Percentiles rank a stretch among this genome's conserved stretches.
phyloP scores from a whole-genome alignment of 2,113 vertebrate species.

The Pygoscelis adeliae region DNA sequence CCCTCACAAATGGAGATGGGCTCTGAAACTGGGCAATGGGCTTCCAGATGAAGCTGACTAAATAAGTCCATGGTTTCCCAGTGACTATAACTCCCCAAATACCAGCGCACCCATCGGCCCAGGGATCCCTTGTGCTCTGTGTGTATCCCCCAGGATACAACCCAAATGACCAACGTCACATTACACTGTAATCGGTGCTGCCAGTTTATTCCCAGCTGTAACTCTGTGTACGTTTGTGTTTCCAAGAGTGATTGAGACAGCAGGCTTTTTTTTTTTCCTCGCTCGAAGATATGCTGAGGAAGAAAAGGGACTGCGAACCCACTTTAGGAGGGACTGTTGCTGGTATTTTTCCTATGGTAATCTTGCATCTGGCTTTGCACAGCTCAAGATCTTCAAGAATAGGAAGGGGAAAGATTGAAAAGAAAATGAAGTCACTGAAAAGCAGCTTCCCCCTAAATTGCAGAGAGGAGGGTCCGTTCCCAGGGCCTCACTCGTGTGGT shows the following conservation, averaged over 20 bases:
- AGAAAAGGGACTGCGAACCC: not conserved
- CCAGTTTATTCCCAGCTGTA: not conserved
- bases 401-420: not conserved
- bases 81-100: not conserved
- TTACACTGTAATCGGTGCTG: too few species aligned
- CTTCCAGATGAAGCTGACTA: not conserved
- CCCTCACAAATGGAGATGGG: not conserved
- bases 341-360: not conserved
- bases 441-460: not conserved
- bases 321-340: too few species aligned
- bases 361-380: not conserved
- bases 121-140: too few species aligned
- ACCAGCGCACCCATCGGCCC: fast-evolving
- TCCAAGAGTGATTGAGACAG: not conserved
- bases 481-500: fast-evolving
- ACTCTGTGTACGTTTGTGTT: not conserved
- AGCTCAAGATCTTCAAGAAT: not conserved
- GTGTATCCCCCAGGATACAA: not conserved
- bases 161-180: fast-evolving
- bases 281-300: not conserved
- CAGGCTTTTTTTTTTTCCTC: too few species aligned
- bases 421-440: not conserved
- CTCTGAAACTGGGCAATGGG: not conserved
- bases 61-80: not conserved
- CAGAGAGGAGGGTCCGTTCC: fast-evolving